Percentiles rank a stretch among this genome's conserved stretches.
Evolutionary conservation across 2,113 vertebrate species (phyloP).

Genomic region (Motacilla tschutschensis): DNA sequence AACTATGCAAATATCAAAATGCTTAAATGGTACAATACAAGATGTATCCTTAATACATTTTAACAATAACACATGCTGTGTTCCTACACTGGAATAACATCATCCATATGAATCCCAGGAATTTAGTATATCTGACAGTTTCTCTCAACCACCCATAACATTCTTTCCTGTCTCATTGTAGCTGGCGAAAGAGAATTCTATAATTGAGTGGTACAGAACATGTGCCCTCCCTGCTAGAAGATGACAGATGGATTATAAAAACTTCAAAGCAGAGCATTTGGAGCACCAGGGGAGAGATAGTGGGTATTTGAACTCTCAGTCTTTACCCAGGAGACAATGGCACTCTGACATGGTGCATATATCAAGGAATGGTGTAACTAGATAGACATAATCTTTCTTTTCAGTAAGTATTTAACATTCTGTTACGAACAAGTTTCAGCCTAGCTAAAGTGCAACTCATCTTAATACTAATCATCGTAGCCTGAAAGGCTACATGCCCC

Average conservation of each 20-base stretch:
- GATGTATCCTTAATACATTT: slow-evolving; percentile 73
- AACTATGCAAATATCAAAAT: slow-evolving; percentile 59
- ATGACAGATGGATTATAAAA: slow-evolving; percentile 99
- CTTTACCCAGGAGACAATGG: slow-evolving; percentile 99
- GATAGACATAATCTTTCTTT: slow-evolving; percentile 94
- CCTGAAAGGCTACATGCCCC: slow-evolving; percentile 62
- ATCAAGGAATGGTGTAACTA: slow-evolving; percentile 95
- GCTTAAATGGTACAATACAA: slow-evolving; percentile 48
- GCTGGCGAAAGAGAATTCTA: slow-evolving; percentile 91
- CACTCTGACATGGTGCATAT: slow-evolving; percentile 95
- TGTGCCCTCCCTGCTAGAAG: slow-evolving; percentile 96
- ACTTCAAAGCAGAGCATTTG: slow-evolving; percentile 97
- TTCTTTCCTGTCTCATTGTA: slow-evolving; percentile 91
- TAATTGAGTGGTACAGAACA: slow-evolving; percentile 98
- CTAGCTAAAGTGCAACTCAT: slow-evolving; percentile 78
- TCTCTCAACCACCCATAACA: slow-evolving; percentile 88
- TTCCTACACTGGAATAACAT: slow-evolving; percentile 80
- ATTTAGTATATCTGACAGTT: slow-evolving; percentile 88
- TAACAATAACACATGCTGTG: slow-evolving; percentile 86
- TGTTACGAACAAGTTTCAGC: slow-evolving; percentile 90
- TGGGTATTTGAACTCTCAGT: slow-evolving; percentile 98
- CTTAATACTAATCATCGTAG: slow-evolving; percentile 73
- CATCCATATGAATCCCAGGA: slow-evolving; percentile 85
- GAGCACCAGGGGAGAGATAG: slow-evolving; percentile 96
- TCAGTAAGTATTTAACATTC: slow-evolving; percentile 93